phyloP scores from a whole-genome alignment of 2,888 invertebrate species.

The Exephanes ischioxanthus region DNA sequence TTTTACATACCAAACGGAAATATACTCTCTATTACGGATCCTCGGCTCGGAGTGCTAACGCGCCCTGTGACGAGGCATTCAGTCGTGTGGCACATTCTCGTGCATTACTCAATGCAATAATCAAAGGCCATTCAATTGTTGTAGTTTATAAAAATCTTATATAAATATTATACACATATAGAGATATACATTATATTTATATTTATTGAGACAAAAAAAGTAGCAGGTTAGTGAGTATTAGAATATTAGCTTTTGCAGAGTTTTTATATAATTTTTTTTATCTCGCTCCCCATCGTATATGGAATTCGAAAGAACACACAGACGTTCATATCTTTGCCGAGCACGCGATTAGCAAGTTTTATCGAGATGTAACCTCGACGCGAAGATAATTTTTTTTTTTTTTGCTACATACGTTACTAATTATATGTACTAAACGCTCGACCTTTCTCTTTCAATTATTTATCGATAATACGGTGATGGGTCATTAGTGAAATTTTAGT shows the following conservation, averaged over 20 bases:
- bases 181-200: constrained; percentile 68
- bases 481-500: constrained; percentile 70
- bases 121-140: constrained; percentile 82
- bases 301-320: constrained; percentile 50
- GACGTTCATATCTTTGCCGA: background rate
- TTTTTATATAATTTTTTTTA: constrained; percentile 60
- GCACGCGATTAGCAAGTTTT: constrained; percentile 6
- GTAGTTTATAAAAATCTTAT: constrained; percentile 72
- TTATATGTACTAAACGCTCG: constrained; percentile 58
- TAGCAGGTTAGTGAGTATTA: constrained; percentile 71
- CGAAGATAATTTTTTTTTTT: constrained; percentile 71
- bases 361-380: constrained; percentile 11
- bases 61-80: constrained; percentile 61
- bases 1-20: constrained; percentile 73
- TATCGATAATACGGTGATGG: constrained; percentile 74
- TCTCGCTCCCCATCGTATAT: constrained; percentile 49
- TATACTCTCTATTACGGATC: constrained; percentile 72
- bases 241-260: constrained; percentile 71
- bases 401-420: constrained; percentile 72
- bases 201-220: constrained; percentile 76
- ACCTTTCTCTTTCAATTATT: constrained; percentile 57
- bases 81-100: constrained; percentile 77
- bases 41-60: constrained; percentile 52
- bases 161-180: constrained; percentile 50
- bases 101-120: constrained; percentile 81